A percentile compares a stretch with the other conserved stretches of the same genome.
These are phyloP conservation scores for Cartodere bifasciata DNA, from an alignment of 2,888 invertebrate species.

Conservation along the genomic window DNA sequence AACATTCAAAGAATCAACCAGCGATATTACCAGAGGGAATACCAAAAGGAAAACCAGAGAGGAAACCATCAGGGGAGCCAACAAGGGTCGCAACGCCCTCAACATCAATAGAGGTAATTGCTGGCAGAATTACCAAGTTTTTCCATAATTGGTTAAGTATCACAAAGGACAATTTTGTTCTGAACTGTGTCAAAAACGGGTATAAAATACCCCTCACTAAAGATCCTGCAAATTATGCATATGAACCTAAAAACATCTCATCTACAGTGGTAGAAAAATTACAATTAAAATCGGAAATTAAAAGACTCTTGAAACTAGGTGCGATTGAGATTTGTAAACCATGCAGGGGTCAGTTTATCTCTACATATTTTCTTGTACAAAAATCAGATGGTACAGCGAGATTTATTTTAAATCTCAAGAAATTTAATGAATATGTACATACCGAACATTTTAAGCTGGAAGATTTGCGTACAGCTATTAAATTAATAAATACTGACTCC, in stretches of 20 bases:
- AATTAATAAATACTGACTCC: conserved; percentile 12
- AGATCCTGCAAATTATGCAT: too few relatives aligned
- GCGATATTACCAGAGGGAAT: conserved; percentile 4
- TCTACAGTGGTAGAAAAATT: neutral
- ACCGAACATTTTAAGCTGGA: conserved; percentile 21
- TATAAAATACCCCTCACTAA: conserved; percentile 1
- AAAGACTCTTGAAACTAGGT: conserved; percentile 2
- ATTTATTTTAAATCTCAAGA: conserved; percentile 17
- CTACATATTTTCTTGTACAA: conserved; percentile 12
- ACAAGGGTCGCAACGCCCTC: neutral
- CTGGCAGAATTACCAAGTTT: conserved; percentile 1
- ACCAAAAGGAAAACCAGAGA: conserved; percentile 2
- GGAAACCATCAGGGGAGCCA: conserved; percentile 2
- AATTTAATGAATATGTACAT: conserved; percentile 15
- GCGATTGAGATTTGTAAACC: conserved; percentile 2
- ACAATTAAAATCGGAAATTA: neutral
- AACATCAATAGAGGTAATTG: neutral
- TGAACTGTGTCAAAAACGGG: conserved; percentile 3
- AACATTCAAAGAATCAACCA: too few relatives aligned
- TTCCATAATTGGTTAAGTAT: conserved; percentile 1
- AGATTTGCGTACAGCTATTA: conserved; percentile 16
- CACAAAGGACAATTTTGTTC: conserved; percentile 1
- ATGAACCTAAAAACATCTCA: conserved; percentile 1
- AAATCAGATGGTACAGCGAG: conserved; percentile 13
- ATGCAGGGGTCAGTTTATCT: conserved; percentile 12